Percentiles rank a stretch among this genome's conserved stretches.
Evolutionary conservation across 2,888 invertebrate genomes (phyloP).

Genomic region (Caenorhabditis macrosperma): DNA sequence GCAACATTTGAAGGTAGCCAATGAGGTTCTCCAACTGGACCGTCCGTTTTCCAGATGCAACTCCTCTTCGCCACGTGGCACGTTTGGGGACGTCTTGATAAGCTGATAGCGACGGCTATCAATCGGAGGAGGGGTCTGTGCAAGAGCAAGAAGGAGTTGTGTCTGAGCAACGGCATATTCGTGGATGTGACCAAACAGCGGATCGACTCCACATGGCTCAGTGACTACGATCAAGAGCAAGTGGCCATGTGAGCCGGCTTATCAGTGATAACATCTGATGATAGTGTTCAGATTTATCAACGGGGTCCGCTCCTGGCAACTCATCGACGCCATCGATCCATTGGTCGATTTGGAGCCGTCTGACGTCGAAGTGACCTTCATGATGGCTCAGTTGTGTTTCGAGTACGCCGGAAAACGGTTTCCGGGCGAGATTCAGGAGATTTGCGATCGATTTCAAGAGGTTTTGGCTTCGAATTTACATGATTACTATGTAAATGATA

Average conservation of each 20-base stretch:
- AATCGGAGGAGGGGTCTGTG: conserved; percentile 8
- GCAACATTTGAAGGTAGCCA: background rate
- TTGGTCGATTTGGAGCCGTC: background rate
- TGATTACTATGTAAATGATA: too few relatives aligned
- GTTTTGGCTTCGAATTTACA: too few relatives aligned
- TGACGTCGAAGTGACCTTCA: conserved; percentile 16
- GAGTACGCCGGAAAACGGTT: conserved; percentile 13
- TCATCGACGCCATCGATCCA: background rate
- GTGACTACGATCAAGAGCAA: too few relatives aligned
- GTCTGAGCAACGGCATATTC: background rate
- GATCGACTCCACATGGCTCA: too few relatives aligned
- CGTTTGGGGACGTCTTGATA: conserved; percentile 9
- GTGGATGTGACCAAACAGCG: background rate
- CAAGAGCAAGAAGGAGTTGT: too few relatives aligned
- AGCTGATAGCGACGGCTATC: background rate
- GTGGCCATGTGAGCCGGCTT: too few relatives aligned
- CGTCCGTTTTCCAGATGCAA: conserved; percentile 7
- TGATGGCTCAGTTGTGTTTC: conserved; percentile 30
- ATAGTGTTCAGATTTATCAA: conserved; percentile 26
- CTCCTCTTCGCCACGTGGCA: conserved; percentile 15
- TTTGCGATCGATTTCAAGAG: conserved; percentile 9
- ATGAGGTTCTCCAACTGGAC: background rate
- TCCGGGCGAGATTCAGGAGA: conserved; percentile 1
- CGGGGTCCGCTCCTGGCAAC: conserved; percentile 12
- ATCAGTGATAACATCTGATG: too few relatives aligned